Percentiles rank a stretch among this genome's conserved stretches.
Conservation (phyloP, 2,888 invertebrate genomes). For the Rhamphomyia laevipes region DNA sequence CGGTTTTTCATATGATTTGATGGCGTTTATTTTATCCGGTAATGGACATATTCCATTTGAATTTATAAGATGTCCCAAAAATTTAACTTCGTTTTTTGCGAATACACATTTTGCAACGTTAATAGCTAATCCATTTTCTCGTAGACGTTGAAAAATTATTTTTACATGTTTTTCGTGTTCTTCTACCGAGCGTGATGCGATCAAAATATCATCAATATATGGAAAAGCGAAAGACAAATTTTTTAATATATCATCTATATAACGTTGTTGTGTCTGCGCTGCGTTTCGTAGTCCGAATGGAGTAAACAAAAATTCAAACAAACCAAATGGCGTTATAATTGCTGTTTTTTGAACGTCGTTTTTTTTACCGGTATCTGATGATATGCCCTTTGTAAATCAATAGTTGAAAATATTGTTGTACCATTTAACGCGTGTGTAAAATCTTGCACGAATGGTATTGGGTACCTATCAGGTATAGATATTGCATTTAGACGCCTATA, state of each 20-base stretch:
- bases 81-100: not conserved
- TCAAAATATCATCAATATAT: not conserved
- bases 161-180: not conserved
- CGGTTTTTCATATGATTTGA: not conserved
- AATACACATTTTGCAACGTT: not conserved
- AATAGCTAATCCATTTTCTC: not conserved
- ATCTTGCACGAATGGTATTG: constrained; percentile 8
- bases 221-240: not conserved
- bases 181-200: not conserved
- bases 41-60: not conserved
- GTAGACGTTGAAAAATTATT: not conserved
- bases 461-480: not conserved
- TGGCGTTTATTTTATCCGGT: not conserved
- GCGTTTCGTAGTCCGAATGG: not conserved
- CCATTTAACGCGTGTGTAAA: not conserved
- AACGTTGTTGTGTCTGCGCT: not conserved
- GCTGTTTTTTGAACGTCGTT: not conserved
- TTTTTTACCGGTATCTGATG: not conserved
- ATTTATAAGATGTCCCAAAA: not conserved
- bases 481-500: not conserved
- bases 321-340: not conserved
- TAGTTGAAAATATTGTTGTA: not conserved
- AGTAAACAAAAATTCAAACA: not conserved
- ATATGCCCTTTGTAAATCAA: not conserved
- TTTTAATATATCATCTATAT: not conserved